Base-by-base conservation (phyloP, 2,888 invertebrate genomes). In the Trachelus stipa region DNA sequence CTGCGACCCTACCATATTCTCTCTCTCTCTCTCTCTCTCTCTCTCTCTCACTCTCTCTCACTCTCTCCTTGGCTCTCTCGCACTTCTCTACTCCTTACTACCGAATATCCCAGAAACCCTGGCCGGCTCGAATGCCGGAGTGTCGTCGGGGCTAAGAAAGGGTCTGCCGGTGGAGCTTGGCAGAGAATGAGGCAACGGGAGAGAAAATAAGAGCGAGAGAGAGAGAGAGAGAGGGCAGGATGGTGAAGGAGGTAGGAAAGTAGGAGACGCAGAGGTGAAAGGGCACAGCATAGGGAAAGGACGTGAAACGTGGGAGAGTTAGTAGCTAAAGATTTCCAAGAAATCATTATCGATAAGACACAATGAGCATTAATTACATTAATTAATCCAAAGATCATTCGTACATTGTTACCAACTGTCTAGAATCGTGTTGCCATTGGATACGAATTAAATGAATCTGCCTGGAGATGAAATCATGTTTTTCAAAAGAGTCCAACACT, bases 61-160 rank as follows among this genome's bases (percentile, higher is more conserved):
- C 75, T 76, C 74, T 35, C 69, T 56, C 23, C 56, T 56, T 56
- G 56, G 56, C 56, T 56, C 56, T 56, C 56, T 56, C 56, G 23
- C 23, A 56, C 34, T 71, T 33, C 71, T 71, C 9, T 31, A 12
- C 33, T 33, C 71, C 33, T 31, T 34, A 33, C 71, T 71, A 31
- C 80, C 86, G 84, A 88, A 88, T 87, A 87, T 88, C 88, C 87
- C 85, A 86, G 88, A 89, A 89, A 87, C 80, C 84, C 83, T 81
- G 80, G 79, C 78, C 79, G 81, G 83, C 81, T 87, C 86, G 84
- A 88, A 87, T 86, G 85, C 86, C 86, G 85, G 82, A 81, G 83
- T 74, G 75, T 69, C 76, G 73, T 73, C 73, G 73, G 56, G 73
- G 77, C 34, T 76, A 79, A 80, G 78, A 79, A 77, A 79, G 78